These are phyloP conservation scores for Cylas formicarius DNA, from an alignment of 1,140 invertebrate species.

Conservation along the genomic window DNA sequence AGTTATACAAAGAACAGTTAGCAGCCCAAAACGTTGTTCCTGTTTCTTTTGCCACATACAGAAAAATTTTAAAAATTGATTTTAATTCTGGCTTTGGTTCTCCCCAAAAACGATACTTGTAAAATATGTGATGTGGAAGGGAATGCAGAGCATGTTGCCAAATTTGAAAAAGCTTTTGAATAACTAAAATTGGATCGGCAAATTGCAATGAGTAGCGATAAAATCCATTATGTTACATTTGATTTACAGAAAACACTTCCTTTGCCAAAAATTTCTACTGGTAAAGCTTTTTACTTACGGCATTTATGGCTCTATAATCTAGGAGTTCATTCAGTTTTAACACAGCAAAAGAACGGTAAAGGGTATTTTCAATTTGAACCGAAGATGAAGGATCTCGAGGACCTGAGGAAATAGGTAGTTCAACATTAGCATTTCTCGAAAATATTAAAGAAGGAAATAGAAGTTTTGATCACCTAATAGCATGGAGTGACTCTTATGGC, in stretches of 20 bases:
- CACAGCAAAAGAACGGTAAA: slow-evolving; percentile 2
- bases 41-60: background rate
- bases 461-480: slow-evolving; percentile 4
- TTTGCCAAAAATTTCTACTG: slow-evolving; percentile 8
- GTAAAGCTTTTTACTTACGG: slow-evolving; percentile 5
- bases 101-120: slow-evolving; percentile 7
- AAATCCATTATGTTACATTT: slow-evolving; percentile 6
- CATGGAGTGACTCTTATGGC: slow-evolving; percentile 14
- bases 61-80: too few species aligned
- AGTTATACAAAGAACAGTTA: slow-evolving; percentile 1
- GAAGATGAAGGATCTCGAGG: slow-evolving; percentile 1
- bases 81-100: slow-evolving; percentile 8
- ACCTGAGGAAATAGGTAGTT: background rate
- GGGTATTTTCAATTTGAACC: slow-evolving; percentile 1
- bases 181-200: slow-evolving; percentile 3
- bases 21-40: background rate
- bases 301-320: slow-evolving; percentile 8
- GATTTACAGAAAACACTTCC: slow-evolving; percentile 8
- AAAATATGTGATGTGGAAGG: slow-evolving; percentile 1
- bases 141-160: background rate
- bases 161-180: slow-evolving; percentile 8
- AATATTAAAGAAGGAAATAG: slow-evolving; percentile 4
- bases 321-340: slow-evolving; percentile 5
- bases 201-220: slow-evolving; percentile 1
- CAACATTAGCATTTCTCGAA: slow-evolving; percentile 7